Evolutionary conservation across 2,113 vertebrate species (phyloP), one percentile per base, ranked within the genome.

Genomic region (Ceyx cyanopectus): DNA sequence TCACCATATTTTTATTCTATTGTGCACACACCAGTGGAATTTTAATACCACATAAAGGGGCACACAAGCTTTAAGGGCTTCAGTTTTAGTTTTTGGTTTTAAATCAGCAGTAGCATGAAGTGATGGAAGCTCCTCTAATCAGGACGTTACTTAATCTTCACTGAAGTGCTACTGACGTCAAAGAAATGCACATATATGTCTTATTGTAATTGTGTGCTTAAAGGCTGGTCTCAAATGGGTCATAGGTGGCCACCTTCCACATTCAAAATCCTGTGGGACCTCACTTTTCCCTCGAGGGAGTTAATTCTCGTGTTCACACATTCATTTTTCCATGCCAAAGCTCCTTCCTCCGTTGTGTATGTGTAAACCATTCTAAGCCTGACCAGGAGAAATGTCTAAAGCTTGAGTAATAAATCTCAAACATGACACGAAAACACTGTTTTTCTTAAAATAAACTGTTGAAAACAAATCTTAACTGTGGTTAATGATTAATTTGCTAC

Each of bases 401-500:
- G 50, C 40, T 40, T 66, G 41, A 80, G 30, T 70, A 91, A 85
- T 85, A 81, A 85, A 60, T 88, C 68, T 78, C 50, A 85, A n/a
- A 66, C 26, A 22, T 74, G 34, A 66, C 79, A 78, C 78, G 53
- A 92, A 92, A 87, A 74, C 58, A 12, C 30, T 53, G 10, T 19
- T 45, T 81, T 93, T 96, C 50, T 57, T 79, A 88, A 9, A 90
- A 91, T 65, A 90, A 92, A 89, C 21, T 50, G 41, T 14, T 37
- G 65, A 53, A 87, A 94, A 83, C 43, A 81, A 91, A 81, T 66
- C 58, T 46, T 83, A 88, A 78, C 27, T 57, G 34, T 34, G 66
- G 45, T 86, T 90, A 96, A 95, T 90, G 54, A 92, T 95, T 96
- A 90, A 67, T 90, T 94, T 82, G 16, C 51, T 92, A 93, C 19